Percentiles rank a stretch among this genome's conserved stretches.
These are phyloP conservation scores for Brachionus manjavacas DNA, from an alignment of 1,140 invertebrate species.

Conservation along the genomic window DNA sequence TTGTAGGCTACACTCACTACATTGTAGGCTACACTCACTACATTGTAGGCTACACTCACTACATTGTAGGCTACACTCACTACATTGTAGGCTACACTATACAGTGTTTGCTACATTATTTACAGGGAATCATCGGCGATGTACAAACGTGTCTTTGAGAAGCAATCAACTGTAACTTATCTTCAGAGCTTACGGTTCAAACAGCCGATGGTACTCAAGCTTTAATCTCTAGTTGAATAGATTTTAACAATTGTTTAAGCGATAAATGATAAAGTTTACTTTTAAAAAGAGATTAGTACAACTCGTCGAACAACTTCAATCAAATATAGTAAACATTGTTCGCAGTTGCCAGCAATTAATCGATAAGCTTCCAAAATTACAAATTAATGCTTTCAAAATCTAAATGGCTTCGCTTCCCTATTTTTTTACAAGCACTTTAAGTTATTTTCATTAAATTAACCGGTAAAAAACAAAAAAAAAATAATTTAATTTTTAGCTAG, in stretches of 20 bases:
- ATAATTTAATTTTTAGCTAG: slow-evolving; percentile 7
- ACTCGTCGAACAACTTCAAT: slow-evolving; percentile 1
- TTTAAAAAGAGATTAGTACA: background rate
- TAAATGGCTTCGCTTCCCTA: background rate
- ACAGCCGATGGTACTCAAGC: background rate
- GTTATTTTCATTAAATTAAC: slow-evolving; percentile 30
- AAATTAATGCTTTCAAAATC: background rate
- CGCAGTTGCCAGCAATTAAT: slow-evolving; percentile 32
- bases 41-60: no score
- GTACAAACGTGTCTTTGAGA: background rate
- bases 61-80: no score
- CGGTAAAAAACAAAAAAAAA: slow-evolving; percentile 28
- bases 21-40: no score
- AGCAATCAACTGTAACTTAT: slow-evolving; percentile 36
- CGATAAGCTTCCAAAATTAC: slow-evolving; percentile 25
- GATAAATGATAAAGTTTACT: slow-evolving; percentile 25
- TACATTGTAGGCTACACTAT: no score
- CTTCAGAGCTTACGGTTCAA: background rate
- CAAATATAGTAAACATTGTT: background rate
- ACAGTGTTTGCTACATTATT: background rate
- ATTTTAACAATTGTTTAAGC: slow-evolving; percentile 28
- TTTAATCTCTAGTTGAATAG: background rate
- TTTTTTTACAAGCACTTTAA: background rate
- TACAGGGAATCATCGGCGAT: background rate
- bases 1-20: no score